phyloP scores from a whole-genome alignment of 2,113 vertebrate genomes.

The Notothenia coriiceps region DNA sequence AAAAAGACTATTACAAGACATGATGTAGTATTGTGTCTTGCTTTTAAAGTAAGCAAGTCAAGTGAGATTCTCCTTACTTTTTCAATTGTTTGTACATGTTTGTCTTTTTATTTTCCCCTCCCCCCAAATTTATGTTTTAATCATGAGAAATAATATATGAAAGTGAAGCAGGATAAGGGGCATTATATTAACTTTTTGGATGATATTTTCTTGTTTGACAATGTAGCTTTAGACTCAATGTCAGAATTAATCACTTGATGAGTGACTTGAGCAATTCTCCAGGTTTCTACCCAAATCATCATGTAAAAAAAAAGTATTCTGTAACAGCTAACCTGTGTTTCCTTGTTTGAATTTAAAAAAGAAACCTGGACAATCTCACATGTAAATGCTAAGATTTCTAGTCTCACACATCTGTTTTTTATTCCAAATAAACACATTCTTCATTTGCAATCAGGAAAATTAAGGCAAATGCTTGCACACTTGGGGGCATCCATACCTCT shows the following conservation, averaged over 20 bases:
- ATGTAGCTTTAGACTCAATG: neutral
- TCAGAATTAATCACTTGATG: too few relatives aligned
- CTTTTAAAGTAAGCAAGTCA: neutral
- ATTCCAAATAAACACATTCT: neutral
- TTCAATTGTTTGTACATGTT: neutral
- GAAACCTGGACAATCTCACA: neutral
- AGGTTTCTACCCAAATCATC: constrained; percentile 35
- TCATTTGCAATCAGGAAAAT: constrained; percentile 12
- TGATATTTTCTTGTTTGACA: neutral
- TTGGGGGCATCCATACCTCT: constrained; percentile 36
- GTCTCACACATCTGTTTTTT: neutral
- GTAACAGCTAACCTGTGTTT: constrained; percentile 30
- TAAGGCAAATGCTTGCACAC: constrained; percentile 5
- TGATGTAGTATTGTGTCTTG: neutral
- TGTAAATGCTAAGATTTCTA: neutral
- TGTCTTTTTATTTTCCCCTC: neutral
- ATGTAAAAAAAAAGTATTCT: constrained; percentile 6
- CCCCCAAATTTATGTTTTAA: neutral
- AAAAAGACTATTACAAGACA: neutral
- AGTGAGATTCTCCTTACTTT: neutral
- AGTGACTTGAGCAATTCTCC: neutral
- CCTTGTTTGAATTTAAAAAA: constrained; percentile 11
- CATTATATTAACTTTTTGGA: neutral
- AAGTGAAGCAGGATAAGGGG: neutral
- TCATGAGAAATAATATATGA: neutral